phyloP scores from a whole-genome alignment of 2,888 invertebrate species.

The Rhogogaster chlorosoma region DNA sequence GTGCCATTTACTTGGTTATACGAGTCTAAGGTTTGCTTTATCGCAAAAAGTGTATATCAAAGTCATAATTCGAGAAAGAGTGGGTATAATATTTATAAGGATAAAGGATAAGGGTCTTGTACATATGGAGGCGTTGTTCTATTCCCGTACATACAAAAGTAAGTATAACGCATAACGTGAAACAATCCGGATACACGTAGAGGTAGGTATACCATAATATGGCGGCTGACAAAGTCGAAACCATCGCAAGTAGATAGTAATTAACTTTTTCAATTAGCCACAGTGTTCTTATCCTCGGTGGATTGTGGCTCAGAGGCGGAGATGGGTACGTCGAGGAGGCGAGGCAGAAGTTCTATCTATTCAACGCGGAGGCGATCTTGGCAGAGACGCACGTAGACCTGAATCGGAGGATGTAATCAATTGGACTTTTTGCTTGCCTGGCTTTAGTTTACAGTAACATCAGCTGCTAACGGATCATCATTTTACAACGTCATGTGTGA shows the following conservation, averaged over 20 bases:
- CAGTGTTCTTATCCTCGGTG: constrained; percentile 50
- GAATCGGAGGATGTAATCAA: constrained; percentile 65
- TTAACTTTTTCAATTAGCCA: constrained; percentile 68
- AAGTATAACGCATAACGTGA: neutral
- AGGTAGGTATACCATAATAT: constrained; percentile 53
- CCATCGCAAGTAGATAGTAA: constrained; percentile 60
- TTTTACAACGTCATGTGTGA: constrained; percentile 64
- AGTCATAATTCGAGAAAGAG: constrained; percentile 27
- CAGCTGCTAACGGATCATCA: constrained; percentile 64
- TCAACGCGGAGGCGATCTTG: constrained; percentile 34
- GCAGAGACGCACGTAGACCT: constrained; percentile 44
- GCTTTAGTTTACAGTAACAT: constrained; percentile 64
- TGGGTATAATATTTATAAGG: neutral
- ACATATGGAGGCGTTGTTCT: constrained; percentile 1
- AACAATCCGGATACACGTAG: constrained; percentile 28
- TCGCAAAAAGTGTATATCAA: constrained; percentile 22
- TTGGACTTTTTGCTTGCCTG: constrained; percentile 62
- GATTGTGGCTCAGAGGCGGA: constrained; percentile 52
- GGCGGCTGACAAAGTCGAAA: constrained; percentile 58
- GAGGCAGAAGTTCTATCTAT: constrained; percentile 51
- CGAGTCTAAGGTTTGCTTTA: neutral
- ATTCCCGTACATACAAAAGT: neutral
- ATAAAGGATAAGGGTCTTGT: neutral
- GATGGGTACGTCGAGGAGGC: constrained; percentile 38
- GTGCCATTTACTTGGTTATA: constrained; percentile 1